Conservation (phyloP, 2,113 vertebrate genomes). For the Orientallactaga bullata region DNA sequence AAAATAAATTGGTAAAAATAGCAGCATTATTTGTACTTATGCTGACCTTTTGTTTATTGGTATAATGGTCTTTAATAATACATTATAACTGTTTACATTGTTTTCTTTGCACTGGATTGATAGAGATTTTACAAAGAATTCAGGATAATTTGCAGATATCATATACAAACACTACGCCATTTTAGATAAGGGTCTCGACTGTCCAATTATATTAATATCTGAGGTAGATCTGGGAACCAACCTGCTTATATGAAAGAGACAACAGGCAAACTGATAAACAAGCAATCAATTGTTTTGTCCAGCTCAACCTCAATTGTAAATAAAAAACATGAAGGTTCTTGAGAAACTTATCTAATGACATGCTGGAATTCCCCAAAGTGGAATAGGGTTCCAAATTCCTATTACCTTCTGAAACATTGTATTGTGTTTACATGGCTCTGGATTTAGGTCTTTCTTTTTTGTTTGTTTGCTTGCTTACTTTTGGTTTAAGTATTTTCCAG, state of each 20-base stretch:
- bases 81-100: not conserved
- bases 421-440: not conserved
- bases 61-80: no score
- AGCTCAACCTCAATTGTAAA: not conserved
- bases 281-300: not conserved
- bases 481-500: not conserved
- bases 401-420: not conserved
- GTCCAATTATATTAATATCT: no score
- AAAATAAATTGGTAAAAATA: no score
- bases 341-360: not conserved
- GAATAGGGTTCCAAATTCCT: fast-evolving
- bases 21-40: no score
- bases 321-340: not conserved
- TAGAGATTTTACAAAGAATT: not conserved
- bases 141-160: not conserved
- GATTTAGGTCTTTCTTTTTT: not conserved
- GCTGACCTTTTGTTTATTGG: no score
- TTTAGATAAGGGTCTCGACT: not conserved
- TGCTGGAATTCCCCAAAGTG: not conserved
- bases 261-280: not conserved
- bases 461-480: not conserved
- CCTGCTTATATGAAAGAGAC: not conserved
- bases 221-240: not conserved
- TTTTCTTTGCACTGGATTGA: not conserved
- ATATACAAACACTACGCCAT: not conserved